Evolutionary conservation across 2,797 vertebrate genomes (phyloP), one percentile per base, ranked within the genome.

Genomic region (Pseudomugil tenellus): DNA sequence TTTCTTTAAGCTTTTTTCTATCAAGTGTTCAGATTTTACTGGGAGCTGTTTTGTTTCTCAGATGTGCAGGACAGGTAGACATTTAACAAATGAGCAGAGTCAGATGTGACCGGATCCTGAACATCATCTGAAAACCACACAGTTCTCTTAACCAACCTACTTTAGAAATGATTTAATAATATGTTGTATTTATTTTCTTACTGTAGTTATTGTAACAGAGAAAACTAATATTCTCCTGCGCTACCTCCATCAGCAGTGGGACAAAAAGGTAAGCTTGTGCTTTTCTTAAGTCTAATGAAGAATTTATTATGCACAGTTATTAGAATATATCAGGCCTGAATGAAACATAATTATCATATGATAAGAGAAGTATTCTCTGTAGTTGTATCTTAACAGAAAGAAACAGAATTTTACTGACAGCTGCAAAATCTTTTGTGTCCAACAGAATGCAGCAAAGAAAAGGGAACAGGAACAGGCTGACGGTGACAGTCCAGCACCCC

Each of bases 151-250:
- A 63, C 5, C 21, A 9, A 48, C 10, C 37, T 2, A 2, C 21
- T 39, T n/a, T 56, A 16, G 26, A 34, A 0, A 16, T 4, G 37
- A 28, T n/a, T 39, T 7, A 21, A 2, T 74, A 67, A 71, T 6
- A 25, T 52, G 6, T 7, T 70, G 12, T 12, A 6, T 82, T 63
- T 85, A 58, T 17, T 72, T 67, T 67, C 14, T 67, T 55, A 0
- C 21, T 21, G 10, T 87, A 99, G 98, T 99, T 89, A 99, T 99
- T 69, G 97, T 99, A 77, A 99, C 98, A 89, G 98, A 99, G 92
- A 99, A 99, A 92, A 99, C 97, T 67, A 99, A 99, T 86, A 99
- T 99, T 66, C 96, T 99, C 60, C 89, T 99, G 91, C 97, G 98
- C 80, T 99, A 99, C 81, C 94, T 99, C 79, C 97, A 99, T 83